Conservation (phyloP, 2,888 invertebrate species). For the Sesia apiformis region DNA sequence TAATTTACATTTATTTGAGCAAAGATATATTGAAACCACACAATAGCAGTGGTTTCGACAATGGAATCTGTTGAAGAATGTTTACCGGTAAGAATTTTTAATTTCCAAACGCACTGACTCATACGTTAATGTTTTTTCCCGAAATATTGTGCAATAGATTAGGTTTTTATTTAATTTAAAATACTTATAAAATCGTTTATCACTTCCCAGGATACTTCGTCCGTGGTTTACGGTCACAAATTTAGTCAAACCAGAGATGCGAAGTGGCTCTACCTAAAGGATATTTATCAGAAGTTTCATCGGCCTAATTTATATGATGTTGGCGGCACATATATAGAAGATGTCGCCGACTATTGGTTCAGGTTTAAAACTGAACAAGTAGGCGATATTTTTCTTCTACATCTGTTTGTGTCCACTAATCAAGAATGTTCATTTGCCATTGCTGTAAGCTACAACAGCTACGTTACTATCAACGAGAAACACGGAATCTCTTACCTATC, state of each 20-base stretch:
- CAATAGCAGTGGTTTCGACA: no score
- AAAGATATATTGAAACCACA: no score
- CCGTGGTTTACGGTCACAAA: slow-evolving; percentile 38
- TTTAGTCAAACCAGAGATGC: slow-evolving; percentile 40
- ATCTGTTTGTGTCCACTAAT: slow-evolving; percentile 45
- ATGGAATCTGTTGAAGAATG: no score
- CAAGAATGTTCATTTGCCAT: slow-evolving; percentile 33
- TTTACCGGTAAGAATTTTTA: no score
- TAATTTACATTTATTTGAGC: no score
- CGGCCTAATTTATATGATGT: slow-evolving; percentile 52
- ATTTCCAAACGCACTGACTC: no score
- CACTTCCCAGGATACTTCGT: slow-evolving; percentile 22
- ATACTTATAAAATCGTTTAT: no score
- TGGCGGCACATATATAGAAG: slow-evolving; percentile 49
- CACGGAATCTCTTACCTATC: slow-evolving; percentile 29
- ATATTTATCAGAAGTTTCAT: slow-evolving; percentile 47
- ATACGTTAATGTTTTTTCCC: no score
- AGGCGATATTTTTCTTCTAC: slow-evolving; percentile 39
- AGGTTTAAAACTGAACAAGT: slow-evolving; percentile 43
- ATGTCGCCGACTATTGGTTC: slow-evolving; percentile 51
- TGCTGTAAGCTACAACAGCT: slow-evolving; percentile 28
- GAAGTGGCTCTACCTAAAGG: slow-evolving; percentile 44
- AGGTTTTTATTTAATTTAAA: no score
- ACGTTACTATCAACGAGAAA: slow-evolving; percentile 34
- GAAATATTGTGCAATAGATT: no score